A percentile compares a stretch with the other conserved stretches of the same genome.
These are phyloP conservation scores for Chaetops frenatus DNA, from an alignment of 2,113 vertebrate genomes.

Conservation along the genomic window DNA sequence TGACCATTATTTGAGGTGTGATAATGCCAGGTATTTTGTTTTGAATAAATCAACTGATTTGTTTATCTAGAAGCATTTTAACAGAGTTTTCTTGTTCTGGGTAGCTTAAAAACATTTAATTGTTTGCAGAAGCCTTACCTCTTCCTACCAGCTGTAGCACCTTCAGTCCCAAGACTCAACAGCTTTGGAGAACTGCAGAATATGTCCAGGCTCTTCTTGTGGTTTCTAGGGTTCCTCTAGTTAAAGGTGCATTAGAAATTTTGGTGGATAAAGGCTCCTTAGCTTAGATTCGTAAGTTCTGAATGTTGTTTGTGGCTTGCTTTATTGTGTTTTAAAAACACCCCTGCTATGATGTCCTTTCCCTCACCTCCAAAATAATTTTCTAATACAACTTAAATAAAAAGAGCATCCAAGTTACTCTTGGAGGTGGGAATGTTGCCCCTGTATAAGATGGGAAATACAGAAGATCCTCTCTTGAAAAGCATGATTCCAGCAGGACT, in stretches of 20 bases:
- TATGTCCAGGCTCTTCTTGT: not conserved
- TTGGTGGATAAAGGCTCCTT: not conserved
- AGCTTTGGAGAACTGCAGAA: not conserved
- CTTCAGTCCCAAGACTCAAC: not conserved
- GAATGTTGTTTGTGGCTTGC: not conserved
- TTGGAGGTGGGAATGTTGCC: not conserved
- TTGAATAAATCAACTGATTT: not conserved
- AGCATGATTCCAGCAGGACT: not conserved
- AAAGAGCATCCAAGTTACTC: not conserved
- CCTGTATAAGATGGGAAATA: not conserved
- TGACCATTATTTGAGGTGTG: not conserved
- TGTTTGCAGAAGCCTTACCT: not conserved
- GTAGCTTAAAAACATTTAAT: not conserved
- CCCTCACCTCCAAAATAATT: not conserved
- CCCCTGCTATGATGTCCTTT: not conserved
- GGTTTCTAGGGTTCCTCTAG: not conserved
- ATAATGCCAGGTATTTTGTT: not conserved
- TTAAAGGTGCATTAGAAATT: not conserved
- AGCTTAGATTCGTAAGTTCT: not conserved
- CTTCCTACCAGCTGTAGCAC: not conserved
- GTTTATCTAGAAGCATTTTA: not conserved
- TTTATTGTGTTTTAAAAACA: not conserved
- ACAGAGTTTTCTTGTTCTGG: not conserved
- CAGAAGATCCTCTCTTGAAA: not conserved
- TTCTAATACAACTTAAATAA: not conserved